Conservation (phyloP, 2,113 vertebrate genomes). For the Sterrhoptilus dennistouni region DNA sequence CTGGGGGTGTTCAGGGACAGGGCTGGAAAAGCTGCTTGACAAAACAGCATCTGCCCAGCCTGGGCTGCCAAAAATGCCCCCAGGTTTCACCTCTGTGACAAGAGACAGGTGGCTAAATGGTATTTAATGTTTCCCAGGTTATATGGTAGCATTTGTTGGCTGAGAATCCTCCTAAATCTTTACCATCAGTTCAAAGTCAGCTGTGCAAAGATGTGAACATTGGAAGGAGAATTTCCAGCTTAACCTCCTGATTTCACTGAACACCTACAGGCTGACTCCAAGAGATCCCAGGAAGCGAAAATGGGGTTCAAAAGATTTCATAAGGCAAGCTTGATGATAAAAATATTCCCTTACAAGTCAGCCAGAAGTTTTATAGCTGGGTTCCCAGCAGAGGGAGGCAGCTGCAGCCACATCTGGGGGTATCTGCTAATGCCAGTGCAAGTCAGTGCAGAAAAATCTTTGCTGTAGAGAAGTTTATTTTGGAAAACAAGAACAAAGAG, state of each 20-base stretch:
- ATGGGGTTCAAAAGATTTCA: not conserved
- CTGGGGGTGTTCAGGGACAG: not conserved
- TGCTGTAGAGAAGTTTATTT: not conserved
- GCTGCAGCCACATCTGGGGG: not conserved
- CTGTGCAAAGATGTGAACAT: rapidly evolving
- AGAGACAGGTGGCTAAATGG: rapidly evolving
- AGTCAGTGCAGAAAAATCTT: not conserved
- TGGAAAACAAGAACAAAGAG: not conserved
- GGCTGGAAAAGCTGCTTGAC: not conserved
- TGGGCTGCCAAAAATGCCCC: not conserved
- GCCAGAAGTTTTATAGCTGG: not conserved
- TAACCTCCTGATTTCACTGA: not conserved
- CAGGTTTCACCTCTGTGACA: not conserved
- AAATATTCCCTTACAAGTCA: not conserved
- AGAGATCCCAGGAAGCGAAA: not conserved
- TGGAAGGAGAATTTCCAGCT: not conserved
- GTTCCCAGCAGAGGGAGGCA: not conserved
- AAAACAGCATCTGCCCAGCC: not conserved
- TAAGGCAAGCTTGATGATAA: not conserved
- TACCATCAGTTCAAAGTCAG: not conserved
- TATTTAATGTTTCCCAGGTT: not conserved
- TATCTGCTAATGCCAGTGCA: not conserved
- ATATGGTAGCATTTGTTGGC: not conserved
- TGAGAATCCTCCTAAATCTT: not conserved
- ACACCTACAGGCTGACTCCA: not conserved